phyloP scores from a whole-genome alignment of 92 coral and sea anemone species.

The Micromussa lordhowensis region DNA sequence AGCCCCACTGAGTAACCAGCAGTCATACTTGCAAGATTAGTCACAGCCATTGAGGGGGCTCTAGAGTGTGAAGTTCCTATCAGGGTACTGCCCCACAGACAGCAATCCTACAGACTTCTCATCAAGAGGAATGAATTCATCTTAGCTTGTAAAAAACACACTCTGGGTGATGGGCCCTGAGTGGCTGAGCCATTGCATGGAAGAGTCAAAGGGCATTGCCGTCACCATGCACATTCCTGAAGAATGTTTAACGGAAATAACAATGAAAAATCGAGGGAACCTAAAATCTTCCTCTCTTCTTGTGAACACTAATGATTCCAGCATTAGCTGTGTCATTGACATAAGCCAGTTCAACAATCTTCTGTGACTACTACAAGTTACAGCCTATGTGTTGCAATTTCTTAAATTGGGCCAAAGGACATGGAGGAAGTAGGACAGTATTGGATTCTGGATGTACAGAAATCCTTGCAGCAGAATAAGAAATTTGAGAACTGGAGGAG shows the following conservation, averaged over 20 bases:
- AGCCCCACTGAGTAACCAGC: slow-evolving; percentile 29
- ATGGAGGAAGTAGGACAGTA: slow-evolving; percentile 24
- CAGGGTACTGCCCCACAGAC: slow-evolving; percentile 1
- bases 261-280: slow-evolving; percentile 41
- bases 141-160: slow-evolving; percentile 4
- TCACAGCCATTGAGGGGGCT: background rate
- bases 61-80: slow-evolving; percentile 11
- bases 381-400: slow-evolving; percentile 45
- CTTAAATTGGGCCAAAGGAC: slow-evolving; percentile 10
- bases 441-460: slow-evolving; percentile 41
- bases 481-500: slow-evolving; percentile 48
- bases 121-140: slow-evolving; percentile 38
- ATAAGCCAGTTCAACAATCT: slow-evolving; percentile 35
- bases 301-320: background rate
- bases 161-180: slow-evolving; percentile 44
- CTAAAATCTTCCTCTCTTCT: slow-evolving; percentile 18
- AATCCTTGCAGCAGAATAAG: slow-evolving; percentile 23
- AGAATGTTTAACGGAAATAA: slow-evolving; percentile 40
- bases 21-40: slow-evolving; percentile 30
- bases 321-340: slow-evolving; percentile 25
- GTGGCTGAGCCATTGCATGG: slow-evolving; percentile 16
- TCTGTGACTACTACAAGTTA: slow-evolving; percentile 34
- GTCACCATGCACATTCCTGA: slow-evolving; percentile 10
- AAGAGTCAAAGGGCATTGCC: background rate
- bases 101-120: slow-evolving; percentile 49